Conservation (phyloP, 2,113 vertebrate species). For the Seriola aureovittata region DNA sequence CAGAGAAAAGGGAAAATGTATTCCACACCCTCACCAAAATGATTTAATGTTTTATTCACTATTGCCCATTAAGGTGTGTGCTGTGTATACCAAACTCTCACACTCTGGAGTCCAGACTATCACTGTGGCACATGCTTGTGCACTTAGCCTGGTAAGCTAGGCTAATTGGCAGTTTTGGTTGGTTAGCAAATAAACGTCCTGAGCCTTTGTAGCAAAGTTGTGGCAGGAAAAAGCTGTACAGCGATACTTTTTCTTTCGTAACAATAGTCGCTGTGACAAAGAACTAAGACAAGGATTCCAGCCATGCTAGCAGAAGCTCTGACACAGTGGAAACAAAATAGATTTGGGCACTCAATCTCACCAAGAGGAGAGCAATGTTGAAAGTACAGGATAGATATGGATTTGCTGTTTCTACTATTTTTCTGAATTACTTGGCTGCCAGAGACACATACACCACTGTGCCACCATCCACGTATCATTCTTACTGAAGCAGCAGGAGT, state of each 20-base stretch:
- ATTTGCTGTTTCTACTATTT: conserved; percentile 56
- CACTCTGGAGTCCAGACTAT: neutral
- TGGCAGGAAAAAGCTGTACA: conserved; percentile 3
- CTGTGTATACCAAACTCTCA: neutral
- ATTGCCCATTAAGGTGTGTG: neutral
- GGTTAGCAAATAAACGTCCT: conserved; percentile 27
- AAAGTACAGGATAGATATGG: conserved; percentile 61
- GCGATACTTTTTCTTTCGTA: neutral
- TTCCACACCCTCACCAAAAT: too few relatives aligned
- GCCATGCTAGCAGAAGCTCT: conserved; percentile 17
- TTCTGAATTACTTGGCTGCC: conserved; percentile 49
- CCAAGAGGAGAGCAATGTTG: conserved; percentile 25
- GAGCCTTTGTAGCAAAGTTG: conserved; percentile 14
- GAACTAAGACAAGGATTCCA: conserved; percentile 10
- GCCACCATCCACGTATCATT: conserved; percentile 48
- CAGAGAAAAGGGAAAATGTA: neutral
- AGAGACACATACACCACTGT: conserved; percentile 14
- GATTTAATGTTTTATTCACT: neutral
- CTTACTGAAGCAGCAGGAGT: conserved; percentile 19
- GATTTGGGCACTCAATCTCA: conserved; percentile 49
- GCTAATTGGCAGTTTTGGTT: conserved; percentile 24
- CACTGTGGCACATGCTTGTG: neutral
- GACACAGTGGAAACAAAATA: conserved; percentile 52
- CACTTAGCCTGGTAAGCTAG: neutral
- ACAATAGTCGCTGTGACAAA: conserved; percentile 27